phyloP scores from a whole-genome alignment of 2,888 invertebrate genomes.

The Drosophila macrospina region DNA sequence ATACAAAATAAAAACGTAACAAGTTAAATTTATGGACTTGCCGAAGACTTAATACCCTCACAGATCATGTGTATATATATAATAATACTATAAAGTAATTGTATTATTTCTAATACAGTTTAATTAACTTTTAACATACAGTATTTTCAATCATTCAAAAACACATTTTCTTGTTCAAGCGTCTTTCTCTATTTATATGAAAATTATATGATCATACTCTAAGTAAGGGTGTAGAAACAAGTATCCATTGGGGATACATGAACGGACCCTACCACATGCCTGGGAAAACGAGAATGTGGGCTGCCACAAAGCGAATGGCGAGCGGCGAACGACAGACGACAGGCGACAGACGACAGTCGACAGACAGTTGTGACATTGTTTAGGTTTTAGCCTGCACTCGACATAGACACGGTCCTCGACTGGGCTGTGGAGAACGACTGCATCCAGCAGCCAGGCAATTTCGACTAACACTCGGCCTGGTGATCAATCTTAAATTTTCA shows the following conservation, averaged over 20 bases:
- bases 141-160: too few relatives aligned
- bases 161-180: too few relatives aligned
- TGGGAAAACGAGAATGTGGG: neutral
- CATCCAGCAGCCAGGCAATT: slow-evolving; percentile 57
- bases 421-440: slow-evolving; percentile 26
- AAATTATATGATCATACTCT: neutral
- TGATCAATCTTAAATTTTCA: slow-evolving; percentile 86
- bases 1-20: neutral
- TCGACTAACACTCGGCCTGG: slow-evolving; percentile 75
- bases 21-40: neutral
- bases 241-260: slow-evolving; percentile 31
- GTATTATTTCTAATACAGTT: too few relatives aligned
- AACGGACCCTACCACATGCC: slow-evolving; percentile 23
- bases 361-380: slow-evolving; percentile 75
- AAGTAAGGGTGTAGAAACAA: slow-evolving; percentile 15
- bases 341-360: neutral
- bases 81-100: neutral
- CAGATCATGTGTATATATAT: neutral
- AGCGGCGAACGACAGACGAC: too few relatives aligned
- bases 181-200: too few relatives aligned
- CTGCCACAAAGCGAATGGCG: too few relatives aligned
- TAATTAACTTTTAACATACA: too few relatives aligned
- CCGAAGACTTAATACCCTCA: slow-evolving; percentile 6
- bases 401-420: slow-evolving; percentile 43
- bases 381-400: slow-evolving; percentile 79